Percentiles rank a stretch among this genome's conserved stretches.
phyloP scores from a whole-genome alignment of 2,888 invertebrate species.

The Zygothrica quintamaculata region DNA sequence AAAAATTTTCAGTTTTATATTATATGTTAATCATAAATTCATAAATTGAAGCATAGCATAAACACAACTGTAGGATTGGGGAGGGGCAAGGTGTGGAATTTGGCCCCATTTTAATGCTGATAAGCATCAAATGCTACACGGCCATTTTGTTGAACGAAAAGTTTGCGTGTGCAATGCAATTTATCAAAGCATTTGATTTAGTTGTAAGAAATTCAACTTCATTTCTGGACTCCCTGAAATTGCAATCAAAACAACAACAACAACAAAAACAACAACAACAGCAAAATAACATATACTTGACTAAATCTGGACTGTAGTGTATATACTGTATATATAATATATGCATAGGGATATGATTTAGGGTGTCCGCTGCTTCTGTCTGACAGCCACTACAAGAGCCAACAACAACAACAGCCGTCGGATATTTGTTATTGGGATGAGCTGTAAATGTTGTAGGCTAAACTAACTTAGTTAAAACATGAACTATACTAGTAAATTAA shows the following conservation, averaged over 20 bases:
- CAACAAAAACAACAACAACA: conserved; percentile 4
- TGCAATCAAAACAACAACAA: conserved; percentile 7
- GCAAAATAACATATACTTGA: too few relatives aligned
- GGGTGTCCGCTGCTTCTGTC: too few relatives aligned
- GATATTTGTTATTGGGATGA: too few relatives aligned
- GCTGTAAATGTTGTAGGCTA: too few relatives aligned
- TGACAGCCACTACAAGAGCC: too few relatives aligned
- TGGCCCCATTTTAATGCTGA: conserved; percentile 63
- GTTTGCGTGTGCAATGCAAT: conserved; percentile 71
- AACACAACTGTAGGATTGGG: not conserved
- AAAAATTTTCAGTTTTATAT: not conserved
- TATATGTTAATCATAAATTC: not conserved
- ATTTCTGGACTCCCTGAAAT: conserved; percentile 37
- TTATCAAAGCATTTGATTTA: conserved; percentile 77
- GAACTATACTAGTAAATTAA: too few relatives aligned
- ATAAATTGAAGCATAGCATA: not conserved
- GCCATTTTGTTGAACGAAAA: conserved; percentile 69
- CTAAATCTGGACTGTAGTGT: too few relatives aligned
- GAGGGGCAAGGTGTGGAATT: conserved; percentile 33
- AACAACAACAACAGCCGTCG: too few relatives aligned
- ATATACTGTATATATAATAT: not conserved
- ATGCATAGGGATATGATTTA: too few relatives aligned
- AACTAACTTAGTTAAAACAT: too few relatives aligned
- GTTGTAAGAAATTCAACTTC: conserved; percentile 71
- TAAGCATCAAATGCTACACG: conserved; percentile 63